Conservation (phyloP, 1,140 invertebrate genomes). For the Zaprionus vittiger region DNA sequence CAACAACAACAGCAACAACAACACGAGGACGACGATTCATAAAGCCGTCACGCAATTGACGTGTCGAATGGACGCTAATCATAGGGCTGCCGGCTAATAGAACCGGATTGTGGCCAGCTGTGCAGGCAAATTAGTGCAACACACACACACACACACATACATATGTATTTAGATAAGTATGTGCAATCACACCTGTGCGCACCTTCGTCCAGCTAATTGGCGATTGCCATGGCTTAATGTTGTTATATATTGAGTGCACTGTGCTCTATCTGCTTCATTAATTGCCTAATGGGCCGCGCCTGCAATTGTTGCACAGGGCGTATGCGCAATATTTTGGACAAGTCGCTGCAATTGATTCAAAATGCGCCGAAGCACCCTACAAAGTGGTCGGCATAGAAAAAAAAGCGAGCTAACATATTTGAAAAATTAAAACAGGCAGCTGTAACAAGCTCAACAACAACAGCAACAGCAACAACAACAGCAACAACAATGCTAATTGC, state of each 20-base stretch:
- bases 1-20: background rate
- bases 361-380: slow-evolving; percentile 38
- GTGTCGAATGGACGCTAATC: slow-evolving; percentile 61
- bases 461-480: slow-evolving; percentile 17
- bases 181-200: slow-evolving; percentile 40
- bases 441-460: slow-evolving; percentile 27
- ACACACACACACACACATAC: background rate
- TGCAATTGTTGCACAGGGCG: slow-evolving; percentile 48
- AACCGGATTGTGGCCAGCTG: slow-evolving; percentile 36
- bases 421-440: slow-evolving; percentile 29
- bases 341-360: slow-evolving; percentile 19
- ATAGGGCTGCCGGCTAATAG: slow-evolving; percentile 66
- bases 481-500: slow-evolving; percentile 74
- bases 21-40: slow-evolving; percentile 15
- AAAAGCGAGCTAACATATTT: slow-evolving; percentile 10
- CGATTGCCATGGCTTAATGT: slow-evolving; percentile 5
- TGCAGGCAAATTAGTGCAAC: slow-evolving; percentile 11
- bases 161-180: slow-evolving; percentile 3
- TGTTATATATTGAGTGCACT: background rate
- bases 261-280: slow-evolving; percentile 65
- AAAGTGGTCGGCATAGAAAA: slow-evolving; percentile 18
- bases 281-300: slow-evolving; percentile 78
- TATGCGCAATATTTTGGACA: slow-evolving; percentile 49
- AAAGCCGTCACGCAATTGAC: slow-evolving; percentile 55
- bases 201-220: slow-evolving; percentile 32